These are phyloP conservation scores for Drosophila navojoa DNA, from an alignment of 1,140 invertebrate species.

Conservation along the genomic window DNA sequence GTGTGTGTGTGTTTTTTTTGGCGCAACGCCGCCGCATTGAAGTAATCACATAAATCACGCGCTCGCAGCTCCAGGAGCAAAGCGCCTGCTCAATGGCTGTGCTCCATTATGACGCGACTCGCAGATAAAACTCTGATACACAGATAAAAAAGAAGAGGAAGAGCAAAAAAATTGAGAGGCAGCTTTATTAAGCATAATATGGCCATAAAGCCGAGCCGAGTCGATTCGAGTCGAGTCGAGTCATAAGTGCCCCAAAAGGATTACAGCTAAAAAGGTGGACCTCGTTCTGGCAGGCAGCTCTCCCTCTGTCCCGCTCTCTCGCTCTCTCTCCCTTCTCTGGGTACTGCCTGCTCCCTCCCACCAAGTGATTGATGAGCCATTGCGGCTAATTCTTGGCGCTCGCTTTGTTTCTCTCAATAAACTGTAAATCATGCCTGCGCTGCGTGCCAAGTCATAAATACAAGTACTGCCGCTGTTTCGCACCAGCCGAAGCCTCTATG, in stretches of 20 bases:
- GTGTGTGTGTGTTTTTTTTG: slow-evolving; percentile 49
- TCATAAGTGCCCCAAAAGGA: slow-evolving; percentile 53
- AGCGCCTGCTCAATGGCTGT: slow-evolving; percentile 51
- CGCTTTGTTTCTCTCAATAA: slow-evolving; percentile 78
- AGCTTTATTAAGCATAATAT: slow-evolving; percentile 80
- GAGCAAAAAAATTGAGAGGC: slow-evolving; percentile 36
- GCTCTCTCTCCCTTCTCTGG: background rate
- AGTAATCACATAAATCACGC: slow-evolving; percentile 81
- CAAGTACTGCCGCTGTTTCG: slow-evolving; percentile 30
- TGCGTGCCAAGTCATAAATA: slow-evolving; percentile 82
- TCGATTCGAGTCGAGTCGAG: slow-evolving; percentile 52
- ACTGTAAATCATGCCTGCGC: slow-evolving; percentile 75
- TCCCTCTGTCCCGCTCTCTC: background rate
- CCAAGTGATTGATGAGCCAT: slow-evolving; percentile 73
- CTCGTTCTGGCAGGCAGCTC: background rate
- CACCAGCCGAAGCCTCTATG: slow-evolving; percentile 4
- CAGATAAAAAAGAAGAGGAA: slow-evolving; percentile 64
- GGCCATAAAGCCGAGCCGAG: slow-evolving; percentile 75
- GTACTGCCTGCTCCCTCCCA: background rate
- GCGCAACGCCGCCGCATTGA: slow-evolving; percentile 79
- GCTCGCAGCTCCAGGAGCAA: slow-evolving; percentile 63
- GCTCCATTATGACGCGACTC: slow-evolving; percentile 75
- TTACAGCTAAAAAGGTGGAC: slow-evolving; percentile 14
- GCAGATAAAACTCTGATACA: slow-evolving; percentile 73
- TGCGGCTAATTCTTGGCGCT: slow-evolving; percentile 77